Base-by-base conservation (phyloP, 1,140 invertebrate species). In the Schlechtendalia chinensis region DNA sequence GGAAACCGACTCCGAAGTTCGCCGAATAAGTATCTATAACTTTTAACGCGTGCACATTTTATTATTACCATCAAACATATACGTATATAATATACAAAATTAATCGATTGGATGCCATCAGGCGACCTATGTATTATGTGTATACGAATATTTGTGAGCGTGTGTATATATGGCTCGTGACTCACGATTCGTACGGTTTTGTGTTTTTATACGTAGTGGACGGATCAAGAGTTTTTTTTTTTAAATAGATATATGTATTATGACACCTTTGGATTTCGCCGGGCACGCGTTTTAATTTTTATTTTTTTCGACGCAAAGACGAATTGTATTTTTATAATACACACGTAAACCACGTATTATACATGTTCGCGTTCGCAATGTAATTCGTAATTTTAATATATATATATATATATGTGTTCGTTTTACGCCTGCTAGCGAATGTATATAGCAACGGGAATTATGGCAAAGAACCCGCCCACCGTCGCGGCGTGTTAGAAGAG, bases 391-490 rank as follows among this genome's bases (percentile, higher is more conserved):
- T n/a, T n/a, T n/a, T 17, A 6, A 16, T 16, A 27, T 59, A 61
- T 17, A 24, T 22, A 24, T 22, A n/a, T 5, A 16, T 17, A 14
- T 45, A 22, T 14, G 39, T n/a, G 19, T n/a, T 45, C 22, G 63
- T 45, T 14, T 67, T 67, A 24, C 32, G 12, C 22, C 11, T 39
- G n/a, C 39, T 45, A 39, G 32, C 32, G 32, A 39, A 39, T 39
- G 3, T 39, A 3, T 39, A 39, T 8, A 39, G 32, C 32, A 39
- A 8, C 39, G 27, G 69, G 69, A 72, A 72, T 54, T n/a, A 29
- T 72, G 69, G 50, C 69, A 29, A 54, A 19, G 50, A 32, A 72
- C 69, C 47, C 69, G 69, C 69, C 69, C 50, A 72, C 47, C 65
- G 45, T 3, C 32, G 8, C 32, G 32, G 32, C 32, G 29, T 50